Evolutionary conservation across 2,888 invertebrate species (phyloP).

Genomic region (Agrotis clavis): DNA sequence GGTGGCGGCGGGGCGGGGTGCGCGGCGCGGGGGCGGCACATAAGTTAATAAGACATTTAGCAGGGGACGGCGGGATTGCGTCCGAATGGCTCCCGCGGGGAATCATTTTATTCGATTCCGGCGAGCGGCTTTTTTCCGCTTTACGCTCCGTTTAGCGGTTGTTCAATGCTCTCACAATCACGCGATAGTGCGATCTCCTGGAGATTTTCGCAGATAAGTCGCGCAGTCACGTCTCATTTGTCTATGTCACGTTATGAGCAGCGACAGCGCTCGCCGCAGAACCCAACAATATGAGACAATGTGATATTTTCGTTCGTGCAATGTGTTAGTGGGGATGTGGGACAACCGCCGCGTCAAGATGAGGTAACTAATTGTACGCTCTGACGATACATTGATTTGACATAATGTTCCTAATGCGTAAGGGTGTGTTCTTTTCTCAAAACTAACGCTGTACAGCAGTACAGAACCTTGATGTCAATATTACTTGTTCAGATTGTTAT

Average conservation of each 20-base stretch:
- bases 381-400: constrained; percentile 38
- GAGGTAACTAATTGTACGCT: constrained; percentile 40
- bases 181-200: constrained; percentile 70
- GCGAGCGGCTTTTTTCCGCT: constrained; percentile 90
- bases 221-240: constrained; percentile 80
- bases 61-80: constrained; percentile 92
- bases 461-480: too few species aligned
- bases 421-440: not conserved
- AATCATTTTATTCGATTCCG: constrained; percentile 94
- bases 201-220: constrained; percentile 63
- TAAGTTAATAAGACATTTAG: constrained; percentile 92
- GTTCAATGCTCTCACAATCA: constrained; percentile 81
- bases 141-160: constrained; percentile 90
- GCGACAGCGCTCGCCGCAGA: constrained; percentile 79
- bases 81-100: constrained; percentile 94
- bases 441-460: not conserved
- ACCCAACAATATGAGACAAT: constrained; percentile 71
- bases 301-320: constrained; percentile 66
- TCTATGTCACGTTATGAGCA: constrained; percentile 76
- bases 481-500: not conserved
- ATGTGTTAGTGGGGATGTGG: constrained; percentile 75
- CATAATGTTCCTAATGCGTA: constrained; percentile 1
- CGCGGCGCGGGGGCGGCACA: constrained; percentile 81
- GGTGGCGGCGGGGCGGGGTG: constrained; percentile 72
- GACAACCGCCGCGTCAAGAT: constrained; percentile 60